Evolutionary conservation across 2,113 vertebrate genomes (phyloP).

Genomic region (Brienomyrus brachyistius): DNA sequence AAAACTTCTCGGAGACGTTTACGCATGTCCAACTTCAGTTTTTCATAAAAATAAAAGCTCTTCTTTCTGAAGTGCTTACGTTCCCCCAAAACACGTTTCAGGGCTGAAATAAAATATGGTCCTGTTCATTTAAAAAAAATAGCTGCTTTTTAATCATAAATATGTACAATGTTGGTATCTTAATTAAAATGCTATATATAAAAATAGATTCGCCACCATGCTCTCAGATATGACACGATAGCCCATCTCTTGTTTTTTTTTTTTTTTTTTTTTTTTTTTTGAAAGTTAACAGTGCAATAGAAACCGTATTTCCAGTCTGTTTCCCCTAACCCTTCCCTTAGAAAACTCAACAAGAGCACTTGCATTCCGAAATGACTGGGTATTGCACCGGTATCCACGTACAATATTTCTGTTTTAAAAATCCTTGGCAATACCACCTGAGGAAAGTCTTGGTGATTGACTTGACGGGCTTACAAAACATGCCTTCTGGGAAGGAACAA

Average conservation of each 20-base stretch:
- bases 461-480: slow-evolving; percentile 82
- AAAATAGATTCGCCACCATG: slow-evolving; percentile 93
- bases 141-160: slow-evolving; percentile 68
- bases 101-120: slow-evolving; percentile 74
- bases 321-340: slow-evolving; percentile 33
- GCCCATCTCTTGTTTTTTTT: slow-evolving; percentile 39
- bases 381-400: slow-evolving; percentile 92
- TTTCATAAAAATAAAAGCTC: slow-evolving; percentile 57
- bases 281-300: slow-evolving; percentile 75
- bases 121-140: slow-evolving; percentile 78
- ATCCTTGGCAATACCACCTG: slow-evolving; percentile 88
- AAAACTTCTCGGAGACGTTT: slow-evolving; percentile 65
- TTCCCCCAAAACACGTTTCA: slow-evolving; percentile 47
- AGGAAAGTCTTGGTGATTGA: slow-evolving; percentile 85
- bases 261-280: slow-evolving; percentile 32
- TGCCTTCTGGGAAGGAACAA: slow-evolving; percentile 85
- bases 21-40: slow-evolving; percentile 57
- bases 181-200: slow-evolving; percentile 91
- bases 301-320: slow-evolving; percentile 59
- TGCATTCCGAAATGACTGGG: slow-evolving; percentile 90
- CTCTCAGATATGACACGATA: slow-evolving; percentile 62
- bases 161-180: slow-evolving; percentile 79
- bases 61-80: slow-evolving; percentile 59
- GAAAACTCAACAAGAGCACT: slow-evolving; percentile 78
- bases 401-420: slow-evolving; percentile 83